Conservation (phyloP, 1,140 invertebrate genomes). For the Aphaenogaster floridana region DNA sequence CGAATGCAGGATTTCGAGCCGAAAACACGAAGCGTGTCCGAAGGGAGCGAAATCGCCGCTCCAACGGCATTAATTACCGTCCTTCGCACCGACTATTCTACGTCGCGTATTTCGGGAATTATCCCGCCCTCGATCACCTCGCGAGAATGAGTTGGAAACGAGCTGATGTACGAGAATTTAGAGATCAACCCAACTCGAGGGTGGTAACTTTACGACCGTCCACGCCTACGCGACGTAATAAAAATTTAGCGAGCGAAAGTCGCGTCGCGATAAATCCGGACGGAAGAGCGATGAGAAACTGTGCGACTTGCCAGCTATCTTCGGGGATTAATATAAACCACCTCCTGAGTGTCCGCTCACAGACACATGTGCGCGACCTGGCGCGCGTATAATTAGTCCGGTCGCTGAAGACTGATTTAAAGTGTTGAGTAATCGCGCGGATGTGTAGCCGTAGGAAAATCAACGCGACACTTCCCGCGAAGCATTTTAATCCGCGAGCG, state of each 20-base stretch:
- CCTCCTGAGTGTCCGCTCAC: slow-evolving; percentile 77
- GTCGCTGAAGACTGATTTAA: slow-evolving; percentile 79
- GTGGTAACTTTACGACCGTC: neutral
- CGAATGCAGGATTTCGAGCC: neutral
- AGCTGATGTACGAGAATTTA: neutral
- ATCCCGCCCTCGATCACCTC: neutral
- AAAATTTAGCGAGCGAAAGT: neutral
- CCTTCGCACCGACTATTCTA: neutral
- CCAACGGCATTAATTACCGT: slow-evolving; percentile 43
- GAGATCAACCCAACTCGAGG: neutral
- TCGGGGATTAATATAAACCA: slow-evolving; percentile 85
- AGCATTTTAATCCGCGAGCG: slow-evolving; percentile 11
- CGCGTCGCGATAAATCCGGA: slow-evolving; percentile 41
- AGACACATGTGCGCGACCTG: slow-evolving; percentile 55
- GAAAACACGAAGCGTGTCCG: slow-evolving; percentile 13
- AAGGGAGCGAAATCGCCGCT: neutral
- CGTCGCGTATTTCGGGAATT: neutral
- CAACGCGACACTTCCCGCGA: neutral
- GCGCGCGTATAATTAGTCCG: slow-evolving; percentile 84
- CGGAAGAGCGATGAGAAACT: slow-evolving; percentile 72
- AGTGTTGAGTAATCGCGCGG: slow-evolving; percentile 75
- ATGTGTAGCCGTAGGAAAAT: neutral
- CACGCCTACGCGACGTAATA: neutral
- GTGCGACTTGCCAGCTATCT: slow-evolving; percentile 79
- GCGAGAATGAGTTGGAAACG: neutral